Evolutionary conservation across 2,888 invertebrate genomes (phyloP).

Genomic region (Xestoiulus laeticollis): DNA sequence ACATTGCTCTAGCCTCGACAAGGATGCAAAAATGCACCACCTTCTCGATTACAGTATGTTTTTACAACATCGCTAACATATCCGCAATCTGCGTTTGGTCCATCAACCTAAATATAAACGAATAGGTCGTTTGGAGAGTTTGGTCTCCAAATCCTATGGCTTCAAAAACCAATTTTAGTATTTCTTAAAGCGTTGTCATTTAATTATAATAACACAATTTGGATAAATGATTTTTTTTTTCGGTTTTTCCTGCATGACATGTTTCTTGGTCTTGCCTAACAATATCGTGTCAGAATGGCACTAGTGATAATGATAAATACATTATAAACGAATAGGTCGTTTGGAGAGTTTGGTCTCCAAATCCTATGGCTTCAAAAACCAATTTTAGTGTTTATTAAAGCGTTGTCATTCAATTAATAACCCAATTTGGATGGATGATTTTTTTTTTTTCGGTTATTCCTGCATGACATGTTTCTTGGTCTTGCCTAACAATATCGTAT

Average conservation of each 20-base stretch:
- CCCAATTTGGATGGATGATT: not conserved
- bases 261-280: not conserved
- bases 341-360: too few relatives aligned
- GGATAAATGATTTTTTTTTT: not conserved
- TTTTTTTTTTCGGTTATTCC: too few relatives aligned
- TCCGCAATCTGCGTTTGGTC: not conserved
- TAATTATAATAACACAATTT: not conserved
- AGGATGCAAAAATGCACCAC: not conserved
- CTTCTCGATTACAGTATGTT: constrained; percentile 4
- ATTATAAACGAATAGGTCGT: not conserved
- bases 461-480: not conserved
- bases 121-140: not conserved
- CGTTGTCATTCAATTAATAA: not conserved
- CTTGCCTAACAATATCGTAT: not conserved
- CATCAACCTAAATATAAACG: not conserved
- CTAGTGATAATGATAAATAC: not conserved
- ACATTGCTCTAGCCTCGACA: not conserved
- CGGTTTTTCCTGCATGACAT: not conserved
- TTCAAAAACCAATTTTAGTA: not conserved
- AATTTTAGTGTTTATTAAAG: not conserved
- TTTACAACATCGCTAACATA: not conserved
- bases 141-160: too few relatives aligned
- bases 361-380: too few relatives aligned
- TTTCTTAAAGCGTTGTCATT: not conserved
- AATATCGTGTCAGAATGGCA: not conserved